Evolutionary conservation across 2,888 invertebrate genomes (phyloP).

Genomic region (Drosophila paracracens): DNA sequence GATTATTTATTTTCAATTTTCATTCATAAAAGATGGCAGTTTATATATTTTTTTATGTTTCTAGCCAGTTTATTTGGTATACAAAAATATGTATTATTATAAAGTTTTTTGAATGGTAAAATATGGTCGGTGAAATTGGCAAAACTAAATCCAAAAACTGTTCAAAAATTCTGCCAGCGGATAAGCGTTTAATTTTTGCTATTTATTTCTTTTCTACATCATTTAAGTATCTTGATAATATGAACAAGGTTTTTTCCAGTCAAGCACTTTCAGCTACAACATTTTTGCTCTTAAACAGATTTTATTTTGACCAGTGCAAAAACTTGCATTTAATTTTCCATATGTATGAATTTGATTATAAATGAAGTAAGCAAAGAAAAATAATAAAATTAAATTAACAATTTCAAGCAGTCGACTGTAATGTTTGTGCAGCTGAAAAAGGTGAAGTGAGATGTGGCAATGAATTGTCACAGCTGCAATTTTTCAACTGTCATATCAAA

Average conservation of each 20-base stretch:
- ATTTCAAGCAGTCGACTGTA: constrained; percentile 7
- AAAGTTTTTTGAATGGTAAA: neutral
- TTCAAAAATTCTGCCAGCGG: neutral
- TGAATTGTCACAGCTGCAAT: constrained; percentile 75
- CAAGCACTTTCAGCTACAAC: neutral
- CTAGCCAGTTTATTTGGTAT: no score
- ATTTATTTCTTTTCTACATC: neutral
- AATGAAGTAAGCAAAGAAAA: neutral
- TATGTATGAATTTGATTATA: constrained; percentile 2
- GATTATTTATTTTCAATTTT: constrained; percentile 54
- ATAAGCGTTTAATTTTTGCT: neutral
- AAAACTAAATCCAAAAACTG: neutral
- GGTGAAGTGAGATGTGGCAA: constrained; percentile 28
- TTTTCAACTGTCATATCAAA: constrained; percentile 79
- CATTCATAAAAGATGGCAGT: constrained; percentile 28
- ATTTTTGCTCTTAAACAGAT: neutral
- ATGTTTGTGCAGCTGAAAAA: constrained; percentile 13
- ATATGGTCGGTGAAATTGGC: neutral
- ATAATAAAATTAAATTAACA: constrained; percentile 5
- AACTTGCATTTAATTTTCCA: constrained; percentile 12
- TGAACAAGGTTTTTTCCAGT: neutral
- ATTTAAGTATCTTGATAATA: neutral
- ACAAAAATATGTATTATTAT: no score
- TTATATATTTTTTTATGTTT: neutral
- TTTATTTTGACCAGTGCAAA: neutral